Evolutionary conservation across 2,888 invertebrate species (phyloP).

Genomic region (Cosmorhoe ocellata): DNA sequence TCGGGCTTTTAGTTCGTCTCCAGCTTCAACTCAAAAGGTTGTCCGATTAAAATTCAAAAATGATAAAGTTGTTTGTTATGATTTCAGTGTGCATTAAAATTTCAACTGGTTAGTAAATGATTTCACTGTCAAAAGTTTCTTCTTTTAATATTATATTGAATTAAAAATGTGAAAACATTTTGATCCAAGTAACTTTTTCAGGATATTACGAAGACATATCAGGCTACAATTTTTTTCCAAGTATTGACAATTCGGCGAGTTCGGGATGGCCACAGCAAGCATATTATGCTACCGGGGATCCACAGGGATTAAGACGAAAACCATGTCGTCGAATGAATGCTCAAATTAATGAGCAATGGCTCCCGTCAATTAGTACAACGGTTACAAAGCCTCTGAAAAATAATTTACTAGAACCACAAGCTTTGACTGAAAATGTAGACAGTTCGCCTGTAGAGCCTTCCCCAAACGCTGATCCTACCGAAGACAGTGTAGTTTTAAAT

Average conservation of each 20-base stretch:
- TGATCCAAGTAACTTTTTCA: constrained; percentile 3
- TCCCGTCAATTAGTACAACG: constrained; percentile 19
- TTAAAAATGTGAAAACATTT: too few species aligned
- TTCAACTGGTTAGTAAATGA: constrained; percentile 22
- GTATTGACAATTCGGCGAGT: background rate
- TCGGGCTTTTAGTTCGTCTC: constrained; percentile 10
- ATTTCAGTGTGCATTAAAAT: constrained; percentile 16
- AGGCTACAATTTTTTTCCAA: constrained; percentile 3
- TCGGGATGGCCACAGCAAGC: constrained; percentile 3
- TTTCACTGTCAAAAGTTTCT: too few species aligned
- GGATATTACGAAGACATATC: constrained; percentile 24
- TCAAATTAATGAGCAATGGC: constrained; percentile 18
- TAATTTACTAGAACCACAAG: constrained; percentile 23
- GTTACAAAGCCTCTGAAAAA: constrained; percentile 21
- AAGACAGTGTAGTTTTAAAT: background rate
- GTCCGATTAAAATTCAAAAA: constrained; percentile 12
- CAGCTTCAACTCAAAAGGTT: constrained; percentile 11
- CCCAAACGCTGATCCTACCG: background rate
- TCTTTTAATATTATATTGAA: too few species aligned
- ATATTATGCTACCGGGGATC: constrained; percentile 2
- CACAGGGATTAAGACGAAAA: constrained; percentile 17
- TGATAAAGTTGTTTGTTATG: constrained; percentile 22
- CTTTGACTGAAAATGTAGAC: constrained; percentile 11
- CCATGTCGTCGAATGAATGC: constrained; percentile 35
- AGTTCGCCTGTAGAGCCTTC: background rate